Base-by-base conservation (phyloP, 2,888 invertebrate species). In the Melieria omissa region DNA sequence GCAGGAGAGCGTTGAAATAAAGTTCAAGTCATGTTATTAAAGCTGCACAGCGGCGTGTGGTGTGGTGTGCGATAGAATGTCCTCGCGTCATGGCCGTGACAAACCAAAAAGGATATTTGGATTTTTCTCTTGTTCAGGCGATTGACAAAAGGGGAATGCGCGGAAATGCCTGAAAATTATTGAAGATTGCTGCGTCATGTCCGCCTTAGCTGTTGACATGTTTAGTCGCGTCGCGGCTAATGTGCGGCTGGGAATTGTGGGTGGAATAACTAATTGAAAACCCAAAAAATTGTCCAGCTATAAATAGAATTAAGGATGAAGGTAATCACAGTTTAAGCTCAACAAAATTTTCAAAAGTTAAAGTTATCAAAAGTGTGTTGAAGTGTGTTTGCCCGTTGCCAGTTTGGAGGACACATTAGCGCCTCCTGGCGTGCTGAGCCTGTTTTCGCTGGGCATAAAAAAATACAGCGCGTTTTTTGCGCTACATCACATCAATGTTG, bases 11-110 rank as follows among this genome's bases (percentile, higher is more conserved):
- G 68, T 52, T 9, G 14, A 52, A 9, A 52, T 55, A 69, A 69
- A 69, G 55, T 69, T 63, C 72, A 68, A 67, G 72, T 72, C 72
- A 72, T 67, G 63, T 57, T 52, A 57, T 64, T 72, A 67, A 72
- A 67, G 72, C 63, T 67, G 67, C 41, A 10, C 16, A 45, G 6
- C 29, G n/a, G n/a, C 9, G 9, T 62, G 47, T 42, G 8, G 10
- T 5, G 29, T 12, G 7, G 58, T 58, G 12, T 58, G 9, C n/a
- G 16, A 16, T 6, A 41, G 42, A 60, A 63, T 55, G 57, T 52
- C 49, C 49, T 63, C 46, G 14, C 67, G n/a, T 60, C 65, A 67
- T 45, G 58, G 49, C 41, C 52, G 58, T 67, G 67, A 64, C 57
- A 62, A 63, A 72, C 67, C 57, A 62, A 63, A 72, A 62, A 57